Evolutionary conservation across 1,140 invertebrate genomes (phyloP), one percentile per base, ranked within the genome.

Genomic region (Bombus confusus): DNA sequence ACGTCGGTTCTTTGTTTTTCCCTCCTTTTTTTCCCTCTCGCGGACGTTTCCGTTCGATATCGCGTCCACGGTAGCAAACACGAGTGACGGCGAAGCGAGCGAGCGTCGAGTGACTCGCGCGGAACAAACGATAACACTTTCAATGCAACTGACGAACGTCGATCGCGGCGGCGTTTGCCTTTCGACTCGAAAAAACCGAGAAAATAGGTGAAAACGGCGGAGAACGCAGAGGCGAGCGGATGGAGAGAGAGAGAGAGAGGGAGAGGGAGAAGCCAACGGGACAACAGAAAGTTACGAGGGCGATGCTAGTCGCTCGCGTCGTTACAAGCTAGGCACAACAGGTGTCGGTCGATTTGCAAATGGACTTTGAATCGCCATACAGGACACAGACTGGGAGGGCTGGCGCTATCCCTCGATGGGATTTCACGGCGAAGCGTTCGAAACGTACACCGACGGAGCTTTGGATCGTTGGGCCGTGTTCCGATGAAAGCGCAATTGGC

Each of bases 321-420:
- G 47, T 52, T 52, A 52, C 47, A 52, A 52, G 47, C 47, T 22
- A 22, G 47, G 18, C 41, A 74, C 80, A 81, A 74, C 80, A 81
- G 80, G 80, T 81, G 80, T 81, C 37, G 80, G 22, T 34, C 34
- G 62, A 43, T 59, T 72, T 34, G n/a, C 8, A 81, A 74, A 73
- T 73, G 37, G 37, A n/a, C 39, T 80, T 72, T 47, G 34, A 22
- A 12, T 59, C 52, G 25, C 37, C n/a, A 28, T 12, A 31, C 37
- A 47, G 28, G 41, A 39, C 25, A 18, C 12, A 59, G 12, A 6
- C 5, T 59, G 25, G 25, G 3, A 28, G 12, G 43, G 13, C 12
- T 15, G 2, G 15, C 15, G 18, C 47, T 18, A n/a, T 62, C 3
- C 12, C 10, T n/a, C 12, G 59, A 28, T 4, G 3, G 28, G 12